Evolutionary conservation across 2,113 vertebrate genomes (phyloP).

Genomic region (Perca flavescens): DNA sequence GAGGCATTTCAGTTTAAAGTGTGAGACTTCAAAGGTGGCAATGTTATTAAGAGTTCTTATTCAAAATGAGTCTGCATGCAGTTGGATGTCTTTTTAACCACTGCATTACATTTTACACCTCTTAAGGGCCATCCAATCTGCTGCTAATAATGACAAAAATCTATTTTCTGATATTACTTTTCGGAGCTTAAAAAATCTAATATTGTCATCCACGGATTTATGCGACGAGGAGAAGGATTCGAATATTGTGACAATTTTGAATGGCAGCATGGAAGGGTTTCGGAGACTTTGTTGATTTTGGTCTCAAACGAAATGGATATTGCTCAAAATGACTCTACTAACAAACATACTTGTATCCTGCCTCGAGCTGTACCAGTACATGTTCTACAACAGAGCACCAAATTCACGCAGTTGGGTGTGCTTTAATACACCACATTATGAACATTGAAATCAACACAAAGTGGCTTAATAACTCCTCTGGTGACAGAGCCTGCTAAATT

Average conservation of each 20-base stretch:
- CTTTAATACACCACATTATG: constrained; percentile 68
- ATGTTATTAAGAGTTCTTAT: constrained; percentile 29
- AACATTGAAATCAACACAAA: constrained; percentile 81
- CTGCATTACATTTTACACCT: background rate
- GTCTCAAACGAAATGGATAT: constrained; percentile 17
- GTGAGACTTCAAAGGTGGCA: constrained; percentile 73
- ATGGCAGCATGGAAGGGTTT: background rate
- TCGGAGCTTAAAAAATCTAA: background rate
- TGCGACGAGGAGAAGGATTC: background rate
- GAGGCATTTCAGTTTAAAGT: constrained; percentile 59
- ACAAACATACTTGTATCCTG: constrained; percentile 39
- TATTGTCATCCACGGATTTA: background rate
- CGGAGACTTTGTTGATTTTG: constrained; percentile 29
- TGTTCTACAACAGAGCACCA: constrained; percentile 52
- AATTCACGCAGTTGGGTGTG: constrained; percentile 58
- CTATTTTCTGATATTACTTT: background rate
- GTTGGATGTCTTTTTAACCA: constrained; percentile 2
- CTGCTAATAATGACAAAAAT: background rate
- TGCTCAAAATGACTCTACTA: constrained; percentile 17
- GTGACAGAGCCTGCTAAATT: constrained; percentile 75
- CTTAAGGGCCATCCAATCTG: background rate
- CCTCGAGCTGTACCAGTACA: constrained; percentile 51
- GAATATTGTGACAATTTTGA: background rate
- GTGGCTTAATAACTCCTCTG: constrained; percentile 79
- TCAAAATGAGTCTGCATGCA: constrained; percentile 45